A percentile compares a stretch with the other conserved stretches of the same genome.
phyloP scores from a whole-genome alignment of 2,113 vertebrate genomes.

The Pachyramphus minor region DNA sequence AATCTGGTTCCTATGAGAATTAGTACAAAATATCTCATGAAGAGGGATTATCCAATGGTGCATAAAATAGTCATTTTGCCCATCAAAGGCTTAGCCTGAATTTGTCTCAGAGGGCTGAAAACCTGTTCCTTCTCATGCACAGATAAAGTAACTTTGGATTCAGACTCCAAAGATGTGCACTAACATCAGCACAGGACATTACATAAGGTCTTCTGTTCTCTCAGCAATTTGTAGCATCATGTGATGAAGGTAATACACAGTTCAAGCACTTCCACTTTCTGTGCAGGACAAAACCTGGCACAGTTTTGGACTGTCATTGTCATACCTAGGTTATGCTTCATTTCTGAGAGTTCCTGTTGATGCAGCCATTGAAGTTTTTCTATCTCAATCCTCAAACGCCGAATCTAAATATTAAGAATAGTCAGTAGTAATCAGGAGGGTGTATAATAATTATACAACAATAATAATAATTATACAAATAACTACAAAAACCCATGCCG shows the following conservation, averaged over 20 bases:
- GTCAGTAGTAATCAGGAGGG: neutral
- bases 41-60: neutral
- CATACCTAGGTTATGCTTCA: conserved; percentile 96
- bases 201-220: neutral
- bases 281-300: neutral
- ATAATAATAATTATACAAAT: too few species aligned
- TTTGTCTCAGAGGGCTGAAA: neutral
- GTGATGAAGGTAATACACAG: neutral
- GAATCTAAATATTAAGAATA: conserved; percentile 77
- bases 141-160: neutral
- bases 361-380: conserved; percentile 97
- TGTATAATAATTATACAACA: neutral
- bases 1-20: neutral
- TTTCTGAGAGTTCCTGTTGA: conserved; percentile 94
- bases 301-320: neutral
- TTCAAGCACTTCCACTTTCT: neutral
- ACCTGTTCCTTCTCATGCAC: neutral
- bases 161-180: neutral
- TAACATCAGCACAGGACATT: neutral
- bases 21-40: neutral
- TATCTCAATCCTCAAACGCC: conserved; percentile 94
- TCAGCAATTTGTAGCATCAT: neutral
- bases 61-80: neutral
- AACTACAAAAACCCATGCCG: neutral
- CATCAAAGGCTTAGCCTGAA: neutral